Conservation (phyloP, 2,113 vertebrate genomes). For the Heterocephalus glaber region DNA sequence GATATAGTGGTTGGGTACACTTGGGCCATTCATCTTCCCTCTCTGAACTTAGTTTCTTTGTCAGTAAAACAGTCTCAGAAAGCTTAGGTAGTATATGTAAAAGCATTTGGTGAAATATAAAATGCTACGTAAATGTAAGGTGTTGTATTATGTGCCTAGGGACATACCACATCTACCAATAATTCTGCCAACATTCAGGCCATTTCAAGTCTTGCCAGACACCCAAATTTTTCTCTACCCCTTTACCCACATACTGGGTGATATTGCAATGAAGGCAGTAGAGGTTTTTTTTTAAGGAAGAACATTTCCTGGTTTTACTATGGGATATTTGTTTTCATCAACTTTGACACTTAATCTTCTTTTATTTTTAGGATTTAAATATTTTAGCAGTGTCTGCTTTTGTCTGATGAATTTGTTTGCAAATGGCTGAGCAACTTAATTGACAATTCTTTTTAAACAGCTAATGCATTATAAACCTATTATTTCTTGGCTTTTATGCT, state of each 20-base stretch:
- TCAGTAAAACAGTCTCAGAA: slow-evolving; percentile 2
- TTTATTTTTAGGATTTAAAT: slow-evolving; percentile 64
- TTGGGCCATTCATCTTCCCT: slow-evolving; percentile 6
- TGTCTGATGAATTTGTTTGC: slow-evolving; percentile 66
- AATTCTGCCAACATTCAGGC: not conserved
- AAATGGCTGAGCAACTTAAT: slow-evolving; percentile 57
- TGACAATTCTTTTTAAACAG: slow-evolving; percentile 58
- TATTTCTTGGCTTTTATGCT: slow-evolving; percentile 59
- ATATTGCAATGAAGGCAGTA: not conserved
- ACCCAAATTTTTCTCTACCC: not conserved
- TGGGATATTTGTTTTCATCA: slow-evolving; percentile 46
- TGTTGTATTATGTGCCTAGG: not conserved
- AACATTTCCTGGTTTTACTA: slow-evolving; percentile 25
- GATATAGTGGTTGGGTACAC: not conserved
- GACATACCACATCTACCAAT: not conserved
- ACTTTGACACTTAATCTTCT: slow-evolving; percentile 54
- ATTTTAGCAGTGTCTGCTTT: slow-evolving; percentile 56
- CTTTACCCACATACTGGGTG: not conserved
- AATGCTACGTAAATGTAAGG: not conserved
- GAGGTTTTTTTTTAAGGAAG: slow-evolving; percentile 18
- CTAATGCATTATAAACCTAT: slow-evolving; percentile 15
- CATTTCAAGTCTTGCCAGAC: not conserved
- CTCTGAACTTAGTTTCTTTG: slow-evolving; percentile 14
- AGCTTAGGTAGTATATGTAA: slow-evolving; percentile 30
- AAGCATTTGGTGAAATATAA: slow-evolving; percentile 15